phyloP scores from a whole-genome alignment of 2,888 invertebrate genomes.

The Flabesymbios commensalis region DNA sequence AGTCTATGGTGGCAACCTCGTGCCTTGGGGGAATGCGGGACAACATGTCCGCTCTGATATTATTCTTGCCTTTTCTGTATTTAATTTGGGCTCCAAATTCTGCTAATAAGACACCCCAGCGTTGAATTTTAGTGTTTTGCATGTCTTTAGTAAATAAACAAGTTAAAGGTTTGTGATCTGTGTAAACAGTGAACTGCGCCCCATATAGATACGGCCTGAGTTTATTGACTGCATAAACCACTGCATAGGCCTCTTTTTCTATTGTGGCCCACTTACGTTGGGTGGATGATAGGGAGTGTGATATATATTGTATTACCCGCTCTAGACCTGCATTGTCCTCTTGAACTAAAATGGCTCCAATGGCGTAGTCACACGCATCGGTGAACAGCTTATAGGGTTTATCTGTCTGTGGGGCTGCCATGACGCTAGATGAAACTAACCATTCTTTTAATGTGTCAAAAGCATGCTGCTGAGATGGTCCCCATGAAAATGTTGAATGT shows the following conservation, averaged over 20 bases:
- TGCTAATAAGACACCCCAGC: slow-evolving; percentile 4
- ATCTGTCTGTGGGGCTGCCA: neutral
- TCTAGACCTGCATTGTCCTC: slow-evolving; percentile 8
- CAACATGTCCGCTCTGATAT: neutral
- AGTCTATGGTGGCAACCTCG: neutral
- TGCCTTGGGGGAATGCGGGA: neutral
- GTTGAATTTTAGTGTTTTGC: slow-evolving; percentile 9
- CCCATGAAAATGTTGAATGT: neutral
- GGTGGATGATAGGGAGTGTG: neutral
- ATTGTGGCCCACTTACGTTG: slow-evolving; percentile 9
- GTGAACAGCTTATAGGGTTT: slow-evolving; percentile 9
- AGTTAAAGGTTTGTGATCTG: slow-evolving; percentile 12
- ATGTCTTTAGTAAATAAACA: slow-evolving; percentile 7
- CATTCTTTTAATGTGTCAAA: slow-evolving; percentile 4
- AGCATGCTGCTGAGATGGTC: neutral
- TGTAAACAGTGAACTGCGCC: slow-evolving; percentile 9
- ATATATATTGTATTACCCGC: slow-evolving; percentile 8
- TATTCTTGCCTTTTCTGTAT: neutral
- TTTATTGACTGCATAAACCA: neutral
- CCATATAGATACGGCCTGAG: slow-evolving; percentile 5
- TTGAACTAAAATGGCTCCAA: slow-evolving; percentile 9
- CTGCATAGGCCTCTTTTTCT: slow-evolving; percentile 10
- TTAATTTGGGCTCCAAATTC: slow-evolving; percentile 2
- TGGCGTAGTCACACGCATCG: slow-evolving; percentile 6
- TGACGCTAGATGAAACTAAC: neutral